Percentiles rank a stretch among this genome's conserved stretches.
Evolutionary conservation across 2,797 vertebrate genomes (phyloP).

Genomic region (Malurus splendens): DNA sequence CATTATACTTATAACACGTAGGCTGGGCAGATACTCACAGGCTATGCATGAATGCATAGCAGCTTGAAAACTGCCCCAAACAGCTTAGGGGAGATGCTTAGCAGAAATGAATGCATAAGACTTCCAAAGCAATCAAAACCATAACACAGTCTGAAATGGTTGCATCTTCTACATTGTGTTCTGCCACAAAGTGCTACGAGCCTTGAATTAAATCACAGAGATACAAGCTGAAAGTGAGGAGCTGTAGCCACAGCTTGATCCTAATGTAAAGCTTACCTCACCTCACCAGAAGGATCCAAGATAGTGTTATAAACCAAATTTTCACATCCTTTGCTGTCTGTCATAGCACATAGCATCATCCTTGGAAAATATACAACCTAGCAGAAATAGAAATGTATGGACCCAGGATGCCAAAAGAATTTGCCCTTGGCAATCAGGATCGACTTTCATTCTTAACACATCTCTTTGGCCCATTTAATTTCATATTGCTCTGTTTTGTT

Average conservation of each 20-base stretch:
- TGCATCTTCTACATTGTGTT: neutral
- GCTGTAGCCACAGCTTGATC: neutral
- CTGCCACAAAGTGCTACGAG: neutral
- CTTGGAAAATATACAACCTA: neutral
- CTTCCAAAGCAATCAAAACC: neutral
- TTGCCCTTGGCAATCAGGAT: neutral
- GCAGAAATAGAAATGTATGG: neutral
- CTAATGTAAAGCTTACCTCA: neutral
- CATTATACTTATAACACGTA: neutral
- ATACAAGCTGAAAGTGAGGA: neutral
- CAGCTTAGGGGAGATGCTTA: neutral
- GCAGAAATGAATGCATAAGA: neutral
- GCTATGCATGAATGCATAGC: neutral
- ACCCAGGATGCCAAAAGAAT: neutral
- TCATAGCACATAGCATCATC: neutral
- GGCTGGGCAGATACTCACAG: neutral
- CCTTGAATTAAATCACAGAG: neutral
- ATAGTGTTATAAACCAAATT: neutral
- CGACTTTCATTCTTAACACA: neutral
- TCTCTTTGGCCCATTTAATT: constrained; percentile 16
- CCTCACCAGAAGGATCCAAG: neutral
- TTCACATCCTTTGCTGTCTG: neutral
- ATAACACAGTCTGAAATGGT: neutral
- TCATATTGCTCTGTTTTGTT: neutral
- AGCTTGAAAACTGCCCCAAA: neutral